These are phyloP conservation scores for Rhagophthalmus giganteus DNA, from an alignment of 2,888 invertebrate species.

Conservation along the genomic window DNA sequence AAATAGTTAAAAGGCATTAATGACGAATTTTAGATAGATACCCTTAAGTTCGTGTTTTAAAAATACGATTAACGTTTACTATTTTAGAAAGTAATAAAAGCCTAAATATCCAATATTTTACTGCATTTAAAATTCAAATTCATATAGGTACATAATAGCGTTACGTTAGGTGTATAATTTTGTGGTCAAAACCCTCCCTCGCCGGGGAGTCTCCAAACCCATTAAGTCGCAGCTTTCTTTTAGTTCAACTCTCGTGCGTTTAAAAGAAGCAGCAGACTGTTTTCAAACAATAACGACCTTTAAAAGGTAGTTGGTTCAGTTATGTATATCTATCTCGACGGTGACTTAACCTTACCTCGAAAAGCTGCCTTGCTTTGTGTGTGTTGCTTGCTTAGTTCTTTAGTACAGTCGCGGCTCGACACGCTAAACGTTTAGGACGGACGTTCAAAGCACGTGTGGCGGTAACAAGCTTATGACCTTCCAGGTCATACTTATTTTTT, in stretches of 20 bases:
- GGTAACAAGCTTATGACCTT: not conserved
- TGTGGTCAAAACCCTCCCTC: not conserved
- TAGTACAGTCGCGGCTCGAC: conserved; percentile 3
- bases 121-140: too few relatives aligned
- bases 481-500: not conserved
- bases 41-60: too few relatives aligned
- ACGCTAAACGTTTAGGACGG: not conserved
- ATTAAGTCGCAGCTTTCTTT: conserved; percentile 3
- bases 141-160: too few relatives aligned
- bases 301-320: conserved; percentile 23
- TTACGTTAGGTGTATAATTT: too few relatives aligned
- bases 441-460: conserved; percentile 1
- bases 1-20: too few relatives aligned
- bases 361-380: not conserved
- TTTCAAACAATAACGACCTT: conserved; percentile 29
- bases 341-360: too few relatives aligned
- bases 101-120: too few relatives aligned
- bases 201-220: not conserved
- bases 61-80: too few relatives aligned
- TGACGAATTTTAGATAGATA: too few relatives aligned
- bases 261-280: conserved; percentile 10
- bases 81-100: too few relatives aligned
- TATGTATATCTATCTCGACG: too few relatives aligned
- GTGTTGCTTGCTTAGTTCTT: conserved; percentile 1
- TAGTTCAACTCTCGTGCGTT: not conserved